These are phyloP conservation scores for Hyperoodon ampullatus DNA, from an alignment of 2,113 vertebrate species.

Conservation along the genomic window DNA sequence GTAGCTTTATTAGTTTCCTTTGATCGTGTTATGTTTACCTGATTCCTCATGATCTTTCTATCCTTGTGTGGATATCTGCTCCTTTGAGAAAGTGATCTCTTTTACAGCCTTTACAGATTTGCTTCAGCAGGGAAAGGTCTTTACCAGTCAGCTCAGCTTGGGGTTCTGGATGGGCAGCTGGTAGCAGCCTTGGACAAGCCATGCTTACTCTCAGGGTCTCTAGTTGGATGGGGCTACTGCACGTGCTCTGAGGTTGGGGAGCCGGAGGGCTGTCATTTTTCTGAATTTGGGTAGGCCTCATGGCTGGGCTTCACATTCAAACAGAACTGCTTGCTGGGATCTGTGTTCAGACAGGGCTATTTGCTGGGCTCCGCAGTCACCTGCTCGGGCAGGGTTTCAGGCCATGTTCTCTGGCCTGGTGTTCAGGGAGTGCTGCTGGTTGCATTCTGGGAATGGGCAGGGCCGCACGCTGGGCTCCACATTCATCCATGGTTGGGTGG, in stretches of 20 bases:
- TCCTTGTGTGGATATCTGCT: not conserved
- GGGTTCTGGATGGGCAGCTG: not conserved
- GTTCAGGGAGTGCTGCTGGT: not conserved
- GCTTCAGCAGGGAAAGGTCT: not conserved
- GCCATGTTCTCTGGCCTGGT: not conserved
- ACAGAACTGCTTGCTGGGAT: not conserved
- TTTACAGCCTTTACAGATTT: not conserved
- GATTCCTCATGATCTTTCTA: not conserved
- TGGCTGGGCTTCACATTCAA: not conserved
- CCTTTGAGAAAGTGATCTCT: not conserved
- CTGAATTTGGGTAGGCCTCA: not conserved
- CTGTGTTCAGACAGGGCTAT: not conserved
- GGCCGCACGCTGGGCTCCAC: not conserved
- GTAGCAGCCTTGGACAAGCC: not conserved
- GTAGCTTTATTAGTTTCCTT: not conserved
- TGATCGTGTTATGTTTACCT: not conserved
- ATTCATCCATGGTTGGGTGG: not conserved
- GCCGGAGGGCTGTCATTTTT: not conserved
- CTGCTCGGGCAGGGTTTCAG: not conserved
- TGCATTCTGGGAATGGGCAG: not conserved
- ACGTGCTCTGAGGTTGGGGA: not conserved
- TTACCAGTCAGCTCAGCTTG: not conserved
- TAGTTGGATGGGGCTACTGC: not conserved
- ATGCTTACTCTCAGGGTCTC: not conserved
- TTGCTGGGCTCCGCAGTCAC: not conserved